phyloP scores from a whole-genome alignment of 1,140 invertebrate genomes.

The Homarus americanus region DNA sequence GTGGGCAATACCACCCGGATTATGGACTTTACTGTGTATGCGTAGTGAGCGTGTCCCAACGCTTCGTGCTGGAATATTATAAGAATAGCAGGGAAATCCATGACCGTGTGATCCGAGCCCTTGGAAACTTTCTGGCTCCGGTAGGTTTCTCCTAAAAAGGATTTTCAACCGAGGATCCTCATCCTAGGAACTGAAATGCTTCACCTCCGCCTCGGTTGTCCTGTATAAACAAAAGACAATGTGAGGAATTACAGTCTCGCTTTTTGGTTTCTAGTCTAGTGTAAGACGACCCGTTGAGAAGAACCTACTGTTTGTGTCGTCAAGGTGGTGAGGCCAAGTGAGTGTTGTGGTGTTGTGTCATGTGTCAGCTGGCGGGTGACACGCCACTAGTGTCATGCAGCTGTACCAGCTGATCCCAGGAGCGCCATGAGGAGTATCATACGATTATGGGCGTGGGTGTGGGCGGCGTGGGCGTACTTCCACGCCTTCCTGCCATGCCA shows the following conservation, averaged over 20 bases:
- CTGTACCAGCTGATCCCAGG: conserved; percentile 49
- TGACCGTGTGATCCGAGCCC: background rate
- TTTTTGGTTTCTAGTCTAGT: background rate
- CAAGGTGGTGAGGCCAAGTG: background rate
- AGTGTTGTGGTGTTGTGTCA: conserved; percentile 21
- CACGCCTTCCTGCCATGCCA: conserved; percentile 53
- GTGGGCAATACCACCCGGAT: background rate
- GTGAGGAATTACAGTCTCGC: background rate
- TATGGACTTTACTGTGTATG: conserved; percentile 27
- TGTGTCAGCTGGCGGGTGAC: background rate
- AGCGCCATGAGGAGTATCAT: conserved; percentile 50
- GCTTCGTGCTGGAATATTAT: background rate
- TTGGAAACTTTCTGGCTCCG: background rate
- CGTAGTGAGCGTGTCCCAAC: background rate
- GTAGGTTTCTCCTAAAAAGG: background rate
- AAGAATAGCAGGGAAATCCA: background rate
- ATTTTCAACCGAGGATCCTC: background rate
- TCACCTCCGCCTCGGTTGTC: background rate
- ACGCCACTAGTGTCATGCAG: conserved; percentile 40
- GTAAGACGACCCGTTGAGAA: background rate
- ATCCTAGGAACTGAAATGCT: background rate
- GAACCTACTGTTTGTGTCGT: background rate
- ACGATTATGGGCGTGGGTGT: conserved; percentile 56
- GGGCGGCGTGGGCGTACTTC: conserved; percentile 60
- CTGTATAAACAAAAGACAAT: background rate